Evolutionary conservation across 2,888 invertebrate genomes (phyloP).

Genomic region (Palloptera scutellata): DNA sequence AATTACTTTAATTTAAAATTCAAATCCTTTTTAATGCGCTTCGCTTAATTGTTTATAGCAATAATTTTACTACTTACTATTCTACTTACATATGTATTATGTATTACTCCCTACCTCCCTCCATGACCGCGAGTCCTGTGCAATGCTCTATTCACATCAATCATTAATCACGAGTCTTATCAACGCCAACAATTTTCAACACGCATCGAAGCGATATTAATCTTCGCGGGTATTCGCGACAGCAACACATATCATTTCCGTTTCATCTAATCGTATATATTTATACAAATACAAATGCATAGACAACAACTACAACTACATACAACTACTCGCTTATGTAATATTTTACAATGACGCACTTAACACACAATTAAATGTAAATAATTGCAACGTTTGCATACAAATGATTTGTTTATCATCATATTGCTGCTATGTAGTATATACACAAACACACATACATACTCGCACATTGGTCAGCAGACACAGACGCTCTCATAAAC

Average conservation of each 20-base stretch:
- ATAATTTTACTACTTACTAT: conserved; percentile 39
- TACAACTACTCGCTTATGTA: neutral
- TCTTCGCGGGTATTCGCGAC: conserved; percentile 34
- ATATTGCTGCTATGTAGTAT: too few species aligned
- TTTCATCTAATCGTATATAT: conserved; percentile 34
- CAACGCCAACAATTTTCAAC: conserved; percentile 58
- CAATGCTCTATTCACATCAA: neutral
- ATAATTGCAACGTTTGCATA: conserved; percentile 60
- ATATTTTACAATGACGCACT: conserved; percentile 42
- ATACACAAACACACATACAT: too few species aligned
- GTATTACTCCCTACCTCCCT: neutral
- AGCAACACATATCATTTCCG: conserved; percentile 47
- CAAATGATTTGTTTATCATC: conserved; percentile 60
- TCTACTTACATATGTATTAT: neutral
- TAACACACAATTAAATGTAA: conserved; percentile 63
- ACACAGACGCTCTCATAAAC: too few species aligned
- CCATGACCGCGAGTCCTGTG: neutral
- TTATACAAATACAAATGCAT: conserved; percentile 1
- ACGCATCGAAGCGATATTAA: conserved; percentile 50
- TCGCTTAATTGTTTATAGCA: conserved; percentile 57
- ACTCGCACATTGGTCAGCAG: too few species aligned
- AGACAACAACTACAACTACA: conserved; percentile 3
- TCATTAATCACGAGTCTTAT: conserved; percentile 56
- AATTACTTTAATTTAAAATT: conserved; percentile 4
- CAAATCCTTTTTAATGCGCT: conserved; percentile 55